Percentiles rank a stretch among this genome's conserved stretches.
Evolutionary conservation across 2,797 vertebrate genomes (phyloP).

Genomic region (Protosalanx chinensis): DNA sequence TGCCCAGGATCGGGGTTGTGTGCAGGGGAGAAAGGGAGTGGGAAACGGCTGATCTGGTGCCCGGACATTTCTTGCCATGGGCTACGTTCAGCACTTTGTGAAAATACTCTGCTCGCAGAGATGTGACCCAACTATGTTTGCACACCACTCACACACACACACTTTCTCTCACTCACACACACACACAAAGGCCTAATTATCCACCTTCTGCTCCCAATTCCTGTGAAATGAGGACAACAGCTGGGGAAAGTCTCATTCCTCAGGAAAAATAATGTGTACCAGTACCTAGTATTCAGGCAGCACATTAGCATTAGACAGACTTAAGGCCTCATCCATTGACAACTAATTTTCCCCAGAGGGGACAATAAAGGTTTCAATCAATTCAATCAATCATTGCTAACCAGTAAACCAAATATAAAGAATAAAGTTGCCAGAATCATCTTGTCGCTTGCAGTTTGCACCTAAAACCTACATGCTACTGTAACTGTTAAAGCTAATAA

Average conservation of each 20-base stretch:
- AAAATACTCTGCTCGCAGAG: constrained; percentile 44
- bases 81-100: constrained; percentile 42
- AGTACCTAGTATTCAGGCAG: not conserved
- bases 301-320: no score
- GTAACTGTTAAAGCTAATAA: not conserved
- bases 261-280: constrained; percentile 15
- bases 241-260: constrained; percentile 26
- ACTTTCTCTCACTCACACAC: not conserved
- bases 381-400: no score
- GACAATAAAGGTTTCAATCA: no score
- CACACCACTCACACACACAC: constrained; percentile 13
- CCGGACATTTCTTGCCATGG: constrained; percentile 28
- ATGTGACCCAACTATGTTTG: constrained; percentile 19
- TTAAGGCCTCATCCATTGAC: no score
- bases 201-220: constrained; percentile 57
- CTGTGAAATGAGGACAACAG: constrained; percentile 54
- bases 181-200: constrained; percentile 50
- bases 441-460: not conserved
- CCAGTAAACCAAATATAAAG: no score
- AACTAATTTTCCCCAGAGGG: no score
- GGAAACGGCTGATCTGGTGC: not conserved
- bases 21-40: not conserved
- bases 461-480: not conserved
- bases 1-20: not conserved
- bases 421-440: no score